These are phyloP conservation scores for Catharus fuscescens DNA, from an alignment of 2,113 vertebrate genomes.

Conservation along the genomic window DNA sequence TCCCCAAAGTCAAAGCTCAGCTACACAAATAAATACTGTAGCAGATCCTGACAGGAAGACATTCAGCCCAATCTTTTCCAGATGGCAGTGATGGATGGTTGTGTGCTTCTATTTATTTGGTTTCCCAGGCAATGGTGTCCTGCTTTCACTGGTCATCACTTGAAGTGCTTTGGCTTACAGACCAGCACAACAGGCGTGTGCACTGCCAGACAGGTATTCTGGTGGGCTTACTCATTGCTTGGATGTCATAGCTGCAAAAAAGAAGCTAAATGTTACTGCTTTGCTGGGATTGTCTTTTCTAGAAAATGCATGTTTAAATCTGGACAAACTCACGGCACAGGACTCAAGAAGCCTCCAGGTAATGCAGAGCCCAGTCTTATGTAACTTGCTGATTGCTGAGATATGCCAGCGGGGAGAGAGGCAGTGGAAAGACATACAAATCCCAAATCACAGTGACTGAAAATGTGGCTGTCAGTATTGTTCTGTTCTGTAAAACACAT, in stretches of 20 bases:
- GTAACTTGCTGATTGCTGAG: not conserved
- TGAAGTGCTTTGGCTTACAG: slow-evolving; percentile 66
- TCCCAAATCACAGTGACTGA: not conserved
- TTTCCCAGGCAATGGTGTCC: slow-evolving; percentile 83
- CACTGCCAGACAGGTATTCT: slow-evolving; percentile 59
- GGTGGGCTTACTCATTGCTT: slow-evolving; percentile 12
- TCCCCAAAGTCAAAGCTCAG: slow-evolving; percentile 74
- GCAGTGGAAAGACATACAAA: not conserved
- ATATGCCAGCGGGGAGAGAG: not conserved
- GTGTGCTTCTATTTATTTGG: slow-evolving; percentile 86
- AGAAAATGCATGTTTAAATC: not conserved
- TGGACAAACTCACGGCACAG: not conserved
- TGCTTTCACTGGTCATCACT: slow-evolving; percentile 72
- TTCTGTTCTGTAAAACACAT: slow-evolving; percentile 25
- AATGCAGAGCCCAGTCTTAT: not conserved
- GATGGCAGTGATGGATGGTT: slow-evolving; percentile 92
- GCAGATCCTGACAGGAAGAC: slow-evolving; percentile 82
- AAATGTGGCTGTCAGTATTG: slow-evolving; percentile 20
- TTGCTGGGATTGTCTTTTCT: not conserved
- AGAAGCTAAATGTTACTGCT: not conserved
- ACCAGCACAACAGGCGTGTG: not conserved
- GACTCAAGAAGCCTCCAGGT: not conserved
- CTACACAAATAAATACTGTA: slow-evolving; percentile 90
- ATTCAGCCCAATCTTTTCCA: slow-evolving; percentile 88
- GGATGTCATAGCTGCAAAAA: not conserved